These are phyloP conservation scores for pig (Sus scrofa) DNA, from an alignment of 2,113 vertebrate species.

Conservation along the genomic window DNA sequence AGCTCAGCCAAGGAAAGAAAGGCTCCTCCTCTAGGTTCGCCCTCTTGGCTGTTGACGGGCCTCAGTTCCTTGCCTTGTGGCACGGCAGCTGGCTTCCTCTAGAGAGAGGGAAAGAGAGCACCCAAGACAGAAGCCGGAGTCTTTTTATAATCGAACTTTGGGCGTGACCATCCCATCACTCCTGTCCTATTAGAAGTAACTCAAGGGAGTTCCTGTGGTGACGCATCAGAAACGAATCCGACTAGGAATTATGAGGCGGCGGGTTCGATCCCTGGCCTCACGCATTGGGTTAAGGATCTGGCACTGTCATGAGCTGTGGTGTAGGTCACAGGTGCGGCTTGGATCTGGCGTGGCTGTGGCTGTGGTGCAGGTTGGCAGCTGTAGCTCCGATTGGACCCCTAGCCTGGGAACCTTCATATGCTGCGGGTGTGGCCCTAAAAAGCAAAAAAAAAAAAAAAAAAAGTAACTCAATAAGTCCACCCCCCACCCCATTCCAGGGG, in stretches of 20 bases:
- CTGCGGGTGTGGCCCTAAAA: too few species aligned
- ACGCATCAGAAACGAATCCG: too few species aligned
- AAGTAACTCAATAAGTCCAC: background rate
- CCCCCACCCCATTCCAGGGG: background rate
- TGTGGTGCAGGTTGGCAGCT: too few species aligned
- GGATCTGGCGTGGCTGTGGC: too few species aligned
- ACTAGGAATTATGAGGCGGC: too few species aligned
- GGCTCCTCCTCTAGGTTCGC: background rate
- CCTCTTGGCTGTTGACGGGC: background rate
- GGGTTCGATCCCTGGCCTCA: too few species aligned
- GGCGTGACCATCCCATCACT: background rate
- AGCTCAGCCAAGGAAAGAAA: background rate
- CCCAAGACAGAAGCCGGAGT: background rate
- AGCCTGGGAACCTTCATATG: too few species aligned
- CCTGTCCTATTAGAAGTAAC: background rate
- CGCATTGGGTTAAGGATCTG: too few species aligned
- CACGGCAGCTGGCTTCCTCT: background rate
- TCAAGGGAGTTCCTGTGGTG: background rate
- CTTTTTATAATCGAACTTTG: slow-evolving; percentile 30
- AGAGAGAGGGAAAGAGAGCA: slow-evolving; percentile 9
- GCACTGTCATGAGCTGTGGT: too few species aligned
- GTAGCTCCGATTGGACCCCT: too few species aligned
- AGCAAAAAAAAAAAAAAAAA: too few species aligned
- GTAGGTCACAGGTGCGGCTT: too few species aligned
- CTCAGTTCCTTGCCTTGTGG: background rate